Base-by-base conservation (phyloP, 2,797 vertebrate species). In the Acridotheres tristis region DNA sequence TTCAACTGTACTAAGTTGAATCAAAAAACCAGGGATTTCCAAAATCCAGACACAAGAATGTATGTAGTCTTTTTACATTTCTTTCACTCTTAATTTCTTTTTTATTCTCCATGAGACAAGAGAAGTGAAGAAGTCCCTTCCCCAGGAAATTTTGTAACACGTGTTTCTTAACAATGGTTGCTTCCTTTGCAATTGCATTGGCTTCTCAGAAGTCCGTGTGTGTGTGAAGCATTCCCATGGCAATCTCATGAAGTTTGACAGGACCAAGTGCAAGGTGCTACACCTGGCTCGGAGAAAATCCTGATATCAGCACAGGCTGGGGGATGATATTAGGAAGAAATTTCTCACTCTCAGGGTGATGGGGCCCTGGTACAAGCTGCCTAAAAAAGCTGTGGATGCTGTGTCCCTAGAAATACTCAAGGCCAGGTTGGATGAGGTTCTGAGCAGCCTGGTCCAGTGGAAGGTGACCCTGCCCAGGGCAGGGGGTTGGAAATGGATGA, bases 221-320 rank as follows among this genome's bases (percentile, higher is more conserved):
- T 62, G 18, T 82, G 59, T 11, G 9, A 45, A 36, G 3, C 27
- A 38, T 38, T 43, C 16, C 85, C 51, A 45, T 15, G n/a, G 45
- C 32, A 79, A 51, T 38, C 13, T n/a, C 59, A 38, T 32, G 27
- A 58, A 36, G 2, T 29, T 51, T 38, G 36, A 50, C 18, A 50
- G 42, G 17, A 27, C 32, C 36, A 57, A 57, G 18, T 42, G 5
- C 30, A 71, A 63, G 18, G 19, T 43, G 18, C 51, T 51, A 8
- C 32, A 27, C 3, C 16, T 36, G 32, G 7, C 5, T 50, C 0
- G 0, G 26, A 34, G 36, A 27, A 63, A 48, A 18, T 4, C 11
- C 13, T 26, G 10, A 16, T 16, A 51, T 5, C 27, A 63, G 10
- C 43, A 55, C 15, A 38, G 14, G 2, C 13, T n/a, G 50, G 13